A percentile compares a stretch with the other conserved stretches of the same genome.
These are phyloP conservation scores for Eretmocerus hayati DNA, from an alignment of 2,888 invertebrate species.

Conservation along the genomic window DNA sequence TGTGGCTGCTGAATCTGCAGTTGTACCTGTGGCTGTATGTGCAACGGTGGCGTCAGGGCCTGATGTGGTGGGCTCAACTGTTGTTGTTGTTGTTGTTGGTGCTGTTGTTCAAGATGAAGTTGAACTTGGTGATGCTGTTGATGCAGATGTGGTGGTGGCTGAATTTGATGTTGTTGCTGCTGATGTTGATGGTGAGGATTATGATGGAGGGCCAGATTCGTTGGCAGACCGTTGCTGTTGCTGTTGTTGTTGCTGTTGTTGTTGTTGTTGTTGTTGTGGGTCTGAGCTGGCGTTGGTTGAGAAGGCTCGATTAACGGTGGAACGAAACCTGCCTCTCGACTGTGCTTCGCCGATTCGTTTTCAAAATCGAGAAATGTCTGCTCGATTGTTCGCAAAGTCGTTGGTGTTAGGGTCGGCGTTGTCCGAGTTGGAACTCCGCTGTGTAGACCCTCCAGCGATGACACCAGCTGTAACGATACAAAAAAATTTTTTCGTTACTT, in stretches of 20 bases:
- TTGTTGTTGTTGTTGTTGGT: constrained; percentile 49
- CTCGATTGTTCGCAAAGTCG: constrained; percentile 85
- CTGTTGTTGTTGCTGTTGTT: constrained; percentile 52
- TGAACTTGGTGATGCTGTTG: constrained; percentile 18
- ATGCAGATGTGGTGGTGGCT: constrained; percentile 52
- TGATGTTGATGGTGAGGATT: constrained; percentile 19
- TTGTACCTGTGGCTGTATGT: no score
- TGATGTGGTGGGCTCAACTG: no score
- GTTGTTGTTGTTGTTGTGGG: constrained; percentile 28
- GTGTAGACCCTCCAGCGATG: constrained; percentile 77
- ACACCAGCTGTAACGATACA: constrained; percentile 60
- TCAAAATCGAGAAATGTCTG: constrained; percentile 85
- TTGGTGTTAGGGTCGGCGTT: constrained; percentile 89
- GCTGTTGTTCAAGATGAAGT: constrained; percentile 19
- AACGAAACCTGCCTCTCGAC: constrained; percentile 88
- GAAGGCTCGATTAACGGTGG: constrained; percentile 62
- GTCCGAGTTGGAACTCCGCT: constrained; percentile 88
- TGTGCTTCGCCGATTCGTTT: constrained; percentile 63
- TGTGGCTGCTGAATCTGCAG: constrained; percentile 16
- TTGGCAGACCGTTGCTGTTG: constrained; percentile 14
- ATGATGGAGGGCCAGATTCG: no score
- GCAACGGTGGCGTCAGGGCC: no score
- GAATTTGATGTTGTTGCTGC: constrained; percentile 20
- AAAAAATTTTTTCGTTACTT: no score
- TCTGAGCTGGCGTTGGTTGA: constrained; percentile 33